Percentiles rank a stretch among this genome's conserved stretches.
phyloP scores from a whole-genome alignment of 2,797 vertebrate genomes.

The Margarornis squamiger region DNA sequence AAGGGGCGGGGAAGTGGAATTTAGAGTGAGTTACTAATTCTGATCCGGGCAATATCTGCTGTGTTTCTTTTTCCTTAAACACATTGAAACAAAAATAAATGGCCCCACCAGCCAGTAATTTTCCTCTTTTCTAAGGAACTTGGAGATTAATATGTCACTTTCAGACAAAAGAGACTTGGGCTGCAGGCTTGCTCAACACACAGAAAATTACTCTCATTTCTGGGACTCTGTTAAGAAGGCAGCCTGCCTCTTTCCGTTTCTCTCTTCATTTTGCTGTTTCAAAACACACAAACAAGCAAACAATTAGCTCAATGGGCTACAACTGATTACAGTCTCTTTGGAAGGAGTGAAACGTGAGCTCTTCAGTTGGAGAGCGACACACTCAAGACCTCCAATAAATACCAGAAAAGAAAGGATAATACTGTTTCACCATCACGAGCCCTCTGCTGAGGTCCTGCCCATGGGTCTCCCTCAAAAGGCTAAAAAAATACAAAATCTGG shows the following conservation, averaged over 20 bases:
- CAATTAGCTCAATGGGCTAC: slow-evolving; percentile 1
- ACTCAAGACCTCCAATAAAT: background rate
- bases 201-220: background rate
- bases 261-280: background rate
- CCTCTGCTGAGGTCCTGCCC: background rate
- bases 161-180: background rate
- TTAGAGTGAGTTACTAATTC: background rate
- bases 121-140: background rate
- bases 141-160: background rate
- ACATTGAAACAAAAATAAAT: slow-evolving; percentile 13
- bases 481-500: background rate
- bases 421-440: background rate
- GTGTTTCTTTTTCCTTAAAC: background rate
- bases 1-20: fast-evolving
- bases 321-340: background rate
- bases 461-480: background rate
- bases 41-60: background rate
- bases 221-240: background rate
- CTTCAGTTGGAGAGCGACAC: background rate
- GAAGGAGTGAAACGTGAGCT: background rate
- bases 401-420: background rate
- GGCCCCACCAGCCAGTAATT: background rate
- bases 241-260: background rate
- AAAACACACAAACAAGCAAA: slow-evolving; percentile 1
- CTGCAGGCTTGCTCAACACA: background rate